Percentiles rank a stretch among this genome's conserved stretches.
These are phyloP conservation scores for Leptarthrus brevirostris DNA, from an alignment of 2,888 invertebrate genomes.

Conservation along the genomic window DNA sequence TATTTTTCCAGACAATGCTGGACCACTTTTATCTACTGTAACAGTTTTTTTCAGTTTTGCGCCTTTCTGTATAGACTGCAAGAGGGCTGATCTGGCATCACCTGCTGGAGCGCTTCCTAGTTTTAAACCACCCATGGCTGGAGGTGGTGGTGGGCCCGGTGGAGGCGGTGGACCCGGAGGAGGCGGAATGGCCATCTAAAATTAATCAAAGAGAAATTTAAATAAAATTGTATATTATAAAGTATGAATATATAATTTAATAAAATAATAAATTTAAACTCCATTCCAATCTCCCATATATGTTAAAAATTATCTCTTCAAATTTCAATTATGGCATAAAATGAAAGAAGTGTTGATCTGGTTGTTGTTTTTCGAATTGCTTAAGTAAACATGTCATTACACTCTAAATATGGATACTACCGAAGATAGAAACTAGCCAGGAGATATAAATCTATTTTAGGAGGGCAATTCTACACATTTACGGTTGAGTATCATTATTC, in stretches of 20 bases:
- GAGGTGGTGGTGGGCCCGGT: conserved; percentile 75
- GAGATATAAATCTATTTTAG: conserved; percentile 1
- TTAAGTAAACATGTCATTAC: not conserved
- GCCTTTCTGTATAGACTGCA: conserved; percentile 87
- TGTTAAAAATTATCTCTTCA: not conserved
- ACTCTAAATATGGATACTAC: not conserved
- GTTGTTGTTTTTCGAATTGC: not conserved
- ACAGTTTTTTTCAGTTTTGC: conserved; percentile 83
- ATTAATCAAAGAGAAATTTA: no score
- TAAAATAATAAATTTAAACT: no score
- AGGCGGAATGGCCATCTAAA: conserved; percentile 69
- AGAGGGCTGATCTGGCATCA: conserved; percentile 76
- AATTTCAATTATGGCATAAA: not conserved
- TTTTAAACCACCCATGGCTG: conserved; percentile 66
- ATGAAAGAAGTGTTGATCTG: not conserved
- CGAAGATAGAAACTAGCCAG: conserved; percentile 1
- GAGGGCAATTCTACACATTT: not conserved
- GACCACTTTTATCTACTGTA: conserved; percentile 92
- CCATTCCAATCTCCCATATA: no score
- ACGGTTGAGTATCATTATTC: not conserved
- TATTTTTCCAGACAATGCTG: conserved; percentile 75
- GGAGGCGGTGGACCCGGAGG: conserved; percentile 73
- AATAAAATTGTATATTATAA: no score
- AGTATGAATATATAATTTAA: no score
- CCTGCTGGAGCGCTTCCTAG: conserved; percentile 64